Percentiles rank a stretch among this genome's conserved stretches.
Conservation (phyloP, 2,888 invertebrate species). For the Ormyrus labotus region DNA sequence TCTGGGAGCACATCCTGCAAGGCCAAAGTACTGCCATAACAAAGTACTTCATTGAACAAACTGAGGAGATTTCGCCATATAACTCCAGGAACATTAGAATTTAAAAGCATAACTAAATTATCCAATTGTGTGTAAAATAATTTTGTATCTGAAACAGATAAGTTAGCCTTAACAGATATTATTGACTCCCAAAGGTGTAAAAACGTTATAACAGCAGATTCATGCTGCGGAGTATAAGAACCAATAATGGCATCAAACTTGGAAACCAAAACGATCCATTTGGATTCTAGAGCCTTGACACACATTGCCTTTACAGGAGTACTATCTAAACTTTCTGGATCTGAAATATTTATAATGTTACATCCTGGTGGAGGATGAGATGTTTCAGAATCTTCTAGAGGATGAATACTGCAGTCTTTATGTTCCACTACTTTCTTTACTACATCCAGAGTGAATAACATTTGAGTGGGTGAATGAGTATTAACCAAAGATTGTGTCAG, state of each 20-base stretch:
- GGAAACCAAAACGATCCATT: conserved; percentile 87
- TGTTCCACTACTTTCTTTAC: conserved; percentile 92
- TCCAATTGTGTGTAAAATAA: conserved; percentile 91
- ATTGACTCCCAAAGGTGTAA: conserved; percentile 92
- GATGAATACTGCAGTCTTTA: conserved; percentile 88
- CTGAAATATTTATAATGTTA: conserved; percentile 82
- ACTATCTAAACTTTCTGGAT: conserved; percentile 90
- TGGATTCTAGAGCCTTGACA: conserved; percentile 89
- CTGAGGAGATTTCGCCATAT: conserved; percentile 91
- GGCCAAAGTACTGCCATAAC: conserved; percentile 93
- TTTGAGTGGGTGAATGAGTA: conserved; percentile 79
- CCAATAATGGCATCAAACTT: conserved; percentile 77
- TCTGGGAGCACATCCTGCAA: conserved; percentile 91
- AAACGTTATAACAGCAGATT: conserved; percentile 83
- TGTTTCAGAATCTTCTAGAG: conserved; percentile 81
- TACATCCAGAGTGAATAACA: conserved; percentile 89
- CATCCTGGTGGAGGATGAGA: conserved; percentile 75
- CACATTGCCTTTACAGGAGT: conserved; percentile 90
- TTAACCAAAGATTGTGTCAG: conserved; percentile 84
- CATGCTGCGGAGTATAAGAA: conserved; percentile 75
- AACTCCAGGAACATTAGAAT: conserved; percentile 85
- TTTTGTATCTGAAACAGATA: conserved; percentile 92
- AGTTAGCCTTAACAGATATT: conserved; percentile 92
- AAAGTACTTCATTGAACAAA: conserved; percentile 92
- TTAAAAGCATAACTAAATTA: conserved; percentile 84